phyloP scores from a whole-genome alignment of 1,140 invertebrate species.

The Bathynomus jamesi region DNA sequence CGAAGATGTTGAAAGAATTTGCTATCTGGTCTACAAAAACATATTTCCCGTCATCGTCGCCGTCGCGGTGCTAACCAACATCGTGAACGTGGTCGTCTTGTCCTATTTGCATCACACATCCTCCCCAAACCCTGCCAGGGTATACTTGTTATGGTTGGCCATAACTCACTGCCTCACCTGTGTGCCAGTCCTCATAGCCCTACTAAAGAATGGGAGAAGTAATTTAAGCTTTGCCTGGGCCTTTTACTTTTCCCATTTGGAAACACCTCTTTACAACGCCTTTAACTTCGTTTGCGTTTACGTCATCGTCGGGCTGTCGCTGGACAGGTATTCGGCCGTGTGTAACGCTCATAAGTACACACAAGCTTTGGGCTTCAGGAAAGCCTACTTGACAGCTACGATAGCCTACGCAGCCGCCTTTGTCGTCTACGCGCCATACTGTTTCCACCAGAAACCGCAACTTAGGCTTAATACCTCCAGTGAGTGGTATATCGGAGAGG shows the following conservation, averaged over 20 bases:
- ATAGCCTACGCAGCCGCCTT: conserved; percentile 1
- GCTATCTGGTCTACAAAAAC: conserved; percentile 4
- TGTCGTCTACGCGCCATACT: conserved; percentile 19
- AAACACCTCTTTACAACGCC: conserved; percentile 19
- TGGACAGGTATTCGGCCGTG: conserved; percentile 10
- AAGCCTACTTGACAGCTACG: background rate
- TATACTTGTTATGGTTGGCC: conserved; percentile 14
- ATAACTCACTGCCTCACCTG: conserved; percentile 12
- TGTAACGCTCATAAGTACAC: conserved; percentile 10
- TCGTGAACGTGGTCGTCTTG: conserved; percentile 9
- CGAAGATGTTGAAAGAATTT: conserved; percentile 4
- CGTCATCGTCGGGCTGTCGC: conserved; percentile 21
- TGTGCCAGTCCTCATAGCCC: background rate
- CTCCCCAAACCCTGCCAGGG: conserved; percentile 8
- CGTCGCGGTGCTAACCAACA: conserved; percentile 7
- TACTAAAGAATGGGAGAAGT: background rate
- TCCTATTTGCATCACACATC: conserved; percentile 2
- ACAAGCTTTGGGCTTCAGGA: background rate
- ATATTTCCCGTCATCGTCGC: conserved; percentile 9
- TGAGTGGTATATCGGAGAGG: background rate
- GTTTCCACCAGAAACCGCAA: conserved; percentile 6
- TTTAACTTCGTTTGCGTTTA: conserved; percentile 23
- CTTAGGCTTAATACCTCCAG: background rate
- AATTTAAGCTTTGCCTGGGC: conserved; percentile 4
- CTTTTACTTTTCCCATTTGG: conserved; percentile 21